Conservation (phyloP, 2,888 invertebrate genomes). For the Polyommatus iphigenia region DNA sequence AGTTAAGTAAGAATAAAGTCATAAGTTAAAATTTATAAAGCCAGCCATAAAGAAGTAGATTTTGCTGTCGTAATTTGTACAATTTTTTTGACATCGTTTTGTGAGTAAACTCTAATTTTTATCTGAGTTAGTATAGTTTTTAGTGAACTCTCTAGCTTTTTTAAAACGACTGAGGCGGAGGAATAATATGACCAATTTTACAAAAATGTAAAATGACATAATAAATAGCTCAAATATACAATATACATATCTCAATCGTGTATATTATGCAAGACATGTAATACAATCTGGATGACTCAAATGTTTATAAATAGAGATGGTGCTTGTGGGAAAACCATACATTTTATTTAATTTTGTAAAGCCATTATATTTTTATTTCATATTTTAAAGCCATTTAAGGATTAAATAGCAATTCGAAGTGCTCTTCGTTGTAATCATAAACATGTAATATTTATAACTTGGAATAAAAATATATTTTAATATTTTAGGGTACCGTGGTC, state of each 20-base stretch:
- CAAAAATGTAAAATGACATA: background rate
- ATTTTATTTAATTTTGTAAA: background rate
- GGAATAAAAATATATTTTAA: background rate
- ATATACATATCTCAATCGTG: background rate
- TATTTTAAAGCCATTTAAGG: background rate
- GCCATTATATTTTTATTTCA: background rate
- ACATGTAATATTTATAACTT: background rate
- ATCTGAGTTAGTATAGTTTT: too few species aligned
- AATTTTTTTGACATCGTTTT: too few species aligned
- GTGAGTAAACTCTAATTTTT: too few species aligned
- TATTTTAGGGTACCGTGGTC: background rate
- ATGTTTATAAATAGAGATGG: slow-evolving; percentile 8
- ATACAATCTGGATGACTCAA: slow-evolving; percentile 2
- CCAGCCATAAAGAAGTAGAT: too few species aligned
- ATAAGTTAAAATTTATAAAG: too few species aligned
- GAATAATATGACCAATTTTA: background rate
- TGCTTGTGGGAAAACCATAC: background rate
- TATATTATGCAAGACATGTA: slow-evolving; percentile 2
- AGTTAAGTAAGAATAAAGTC: too few species aligned
- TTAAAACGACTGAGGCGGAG: too few species aligned
- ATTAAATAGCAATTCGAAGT: background rate
- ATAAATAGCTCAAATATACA: background rate
- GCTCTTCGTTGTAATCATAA: background rate
- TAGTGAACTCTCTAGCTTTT: too few species aligned
- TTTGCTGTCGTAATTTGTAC: too few species aligned